Base-by-base conservation (phyloP, 1,140 invertebrate genomes). In the Samia ricini region DNA sequence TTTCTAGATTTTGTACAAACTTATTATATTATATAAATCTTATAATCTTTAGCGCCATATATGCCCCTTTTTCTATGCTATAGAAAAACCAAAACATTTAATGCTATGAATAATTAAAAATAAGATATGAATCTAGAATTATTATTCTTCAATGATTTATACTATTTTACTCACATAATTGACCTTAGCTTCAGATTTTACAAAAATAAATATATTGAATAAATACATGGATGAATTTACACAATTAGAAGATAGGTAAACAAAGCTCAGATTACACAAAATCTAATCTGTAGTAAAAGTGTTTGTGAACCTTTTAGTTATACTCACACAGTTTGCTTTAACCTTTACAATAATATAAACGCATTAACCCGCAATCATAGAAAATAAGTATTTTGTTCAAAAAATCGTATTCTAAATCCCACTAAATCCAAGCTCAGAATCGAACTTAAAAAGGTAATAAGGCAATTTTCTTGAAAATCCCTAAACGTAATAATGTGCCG, bases 381-480 rank as follows among this genome's bases (percentile, higher is more conserved):
- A 67, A 64, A 72, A 68, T 63, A n/a, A n/a, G 52, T 66, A 66
- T 66, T 75, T 70, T 73, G 66, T 68, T 61, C 64, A 69, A 74
- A 73, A 64, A 61, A 60, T n/a, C 64, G 61, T 60, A 62, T 56
- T 50, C 66, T 67, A 83, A 83, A 83, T 83, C 83, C 80, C 61
- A 62, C 68, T 74, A 77, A 85, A 85, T 81, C 81, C 81, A 65
- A 74, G 75, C 75, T 77, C 59, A 65, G 77, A 83, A 81, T 88
- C 71, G 75, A 83, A 81, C 74, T 84, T 77, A 81, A 85, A 83
- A 82, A 82, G 81, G 83, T 88, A 86, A 86, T 86, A 85, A 88
- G 81, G 83, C 85, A 86, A 88, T 88, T 88, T 84, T 79, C 79
- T 83, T 82, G 77, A 85, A 88, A 88, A 88, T 88, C 85, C 85